Evolutionary conservation across 2,113 vertebrate species (phyloP).

Genomic region (Smithornis capensis): DNA sequence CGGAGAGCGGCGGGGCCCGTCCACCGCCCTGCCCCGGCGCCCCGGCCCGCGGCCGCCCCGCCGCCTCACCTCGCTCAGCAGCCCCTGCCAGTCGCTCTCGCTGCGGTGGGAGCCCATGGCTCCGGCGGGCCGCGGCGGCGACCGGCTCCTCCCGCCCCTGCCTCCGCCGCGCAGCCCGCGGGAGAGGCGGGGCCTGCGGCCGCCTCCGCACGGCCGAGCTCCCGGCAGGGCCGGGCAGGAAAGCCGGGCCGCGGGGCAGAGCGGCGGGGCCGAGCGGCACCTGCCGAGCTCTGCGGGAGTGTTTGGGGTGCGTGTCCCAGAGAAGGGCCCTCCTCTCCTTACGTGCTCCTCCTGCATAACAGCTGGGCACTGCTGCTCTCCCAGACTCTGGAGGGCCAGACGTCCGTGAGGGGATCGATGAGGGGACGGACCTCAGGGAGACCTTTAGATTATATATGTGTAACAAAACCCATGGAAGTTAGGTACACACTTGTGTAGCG

Average conservation of each 20-base stretch:
- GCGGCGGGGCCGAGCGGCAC: not conserved
- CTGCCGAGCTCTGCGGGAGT: not conserved
- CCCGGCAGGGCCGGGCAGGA: not conserved
- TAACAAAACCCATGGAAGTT: not conserved
- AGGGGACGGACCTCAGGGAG: accelerated
- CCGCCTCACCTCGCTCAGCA: slow-evolving; percentile 89
- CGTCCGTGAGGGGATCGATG: accelerated
- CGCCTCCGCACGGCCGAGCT: not conserved
- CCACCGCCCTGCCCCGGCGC: not conserved
- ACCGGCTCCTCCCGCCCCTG: not conserved
- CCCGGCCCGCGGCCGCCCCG: not conserved
- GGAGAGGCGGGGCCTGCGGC: slow-evolving; percentile 44
- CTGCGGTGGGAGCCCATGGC: slow-evolving; percentile 81
- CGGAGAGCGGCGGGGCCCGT: not conserved
- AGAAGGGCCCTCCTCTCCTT: not conserved
- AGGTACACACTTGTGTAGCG: accelerated
- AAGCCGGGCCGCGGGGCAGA: not conserved
- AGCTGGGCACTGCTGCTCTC: not conserved
- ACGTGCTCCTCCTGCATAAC: not conserved
- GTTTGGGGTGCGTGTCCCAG: accelerated
- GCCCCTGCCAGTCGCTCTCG: slow-evolving; percentile 91
- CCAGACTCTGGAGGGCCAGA: not conserved
- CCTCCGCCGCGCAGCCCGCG: not conserved
- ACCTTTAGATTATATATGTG: not conserved
- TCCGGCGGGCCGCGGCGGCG: not conserved